phyloP scores from a whole-genome alignment of 1,140 invertebrate genomes.

The Lepidostoma basale region DNA sequence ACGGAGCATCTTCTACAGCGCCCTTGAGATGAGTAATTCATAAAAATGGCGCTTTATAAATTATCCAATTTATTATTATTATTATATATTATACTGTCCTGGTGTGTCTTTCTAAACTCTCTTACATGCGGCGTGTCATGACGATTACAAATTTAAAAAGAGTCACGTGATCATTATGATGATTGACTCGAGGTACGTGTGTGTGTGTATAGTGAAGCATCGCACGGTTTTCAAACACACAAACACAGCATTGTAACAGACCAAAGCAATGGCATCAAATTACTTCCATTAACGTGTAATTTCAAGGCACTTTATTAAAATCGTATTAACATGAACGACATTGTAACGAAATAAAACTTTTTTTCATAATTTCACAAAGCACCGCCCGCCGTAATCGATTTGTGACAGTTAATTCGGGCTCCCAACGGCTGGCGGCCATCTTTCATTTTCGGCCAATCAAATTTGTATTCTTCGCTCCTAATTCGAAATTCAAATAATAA shows the following conservation, averaged over 20 bases:
- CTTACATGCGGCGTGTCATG: too few species aligned
- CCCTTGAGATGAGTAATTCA: too few species aligned
- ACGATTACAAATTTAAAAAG: too few species aligned
- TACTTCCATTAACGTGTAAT: conserved; percentile 12
- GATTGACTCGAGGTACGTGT: too few species aligned
- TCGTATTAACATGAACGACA: conserved; percentile 20
- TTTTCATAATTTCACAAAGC: conserved; percentile 1
- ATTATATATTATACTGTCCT: too few species aligned
- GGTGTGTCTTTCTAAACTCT: too few species aligned
- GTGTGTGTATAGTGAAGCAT: not conserved
- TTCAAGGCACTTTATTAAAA: conserved; percentile 24
- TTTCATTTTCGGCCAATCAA: not conserved
- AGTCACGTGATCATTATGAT: too few species aligned
- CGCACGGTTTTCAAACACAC: not conserved
- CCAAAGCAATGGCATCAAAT: conserved; percentile 20
- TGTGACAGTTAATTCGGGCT: not conserved
- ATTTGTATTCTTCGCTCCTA: not conserved
- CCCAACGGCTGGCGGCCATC: not conserved
- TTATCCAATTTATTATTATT: too few species aligned
- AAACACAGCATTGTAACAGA: not conserved
- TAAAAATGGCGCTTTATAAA: too few species aligned
- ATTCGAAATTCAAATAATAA: too few species aligned
- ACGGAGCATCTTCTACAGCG: too few species aligned
- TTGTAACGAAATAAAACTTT: conserved; percentile 9
- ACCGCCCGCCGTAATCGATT: conserved; percentile 7